Evolutionary conservation across 2,797 vertebrate genomes (phyloP).

Genomic region (Anomalospiza imberbis): DNA sequence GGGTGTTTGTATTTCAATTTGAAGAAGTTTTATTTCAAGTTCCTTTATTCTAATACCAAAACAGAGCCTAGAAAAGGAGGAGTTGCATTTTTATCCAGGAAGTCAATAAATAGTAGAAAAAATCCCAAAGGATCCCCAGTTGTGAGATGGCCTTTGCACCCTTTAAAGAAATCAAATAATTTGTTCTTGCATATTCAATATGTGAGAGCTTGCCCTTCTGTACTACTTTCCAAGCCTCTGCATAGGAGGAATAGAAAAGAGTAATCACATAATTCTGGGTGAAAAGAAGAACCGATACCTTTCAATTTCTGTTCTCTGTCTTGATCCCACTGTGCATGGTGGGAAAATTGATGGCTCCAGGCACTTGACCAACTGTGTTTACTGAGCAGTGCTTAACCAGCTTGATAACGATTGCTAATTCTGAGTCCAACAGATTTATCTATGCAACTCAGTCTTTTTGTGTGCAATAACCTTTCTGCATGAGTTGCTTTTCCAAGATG

Average conservation of each 20-base stretch:
- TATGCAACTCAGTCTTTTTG: not conserved
- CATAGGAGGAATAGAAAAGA: not conserved
- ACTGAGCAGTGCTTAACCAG: not conserved
- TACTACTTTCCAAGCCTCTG: not conserved
- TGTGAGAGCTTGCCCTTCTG: not conserved
- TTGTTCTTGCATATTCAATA: not conserved
- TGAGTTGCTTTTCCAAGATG: not conserved
- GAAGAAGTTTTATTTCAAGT: not conserved
- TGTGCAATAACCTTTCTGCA: slow-evolving; percentile 11
- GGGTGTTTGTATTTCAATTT: not conserved
- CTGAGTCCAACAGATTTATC: not conserved
- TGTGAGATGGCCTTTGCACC: not conserved
- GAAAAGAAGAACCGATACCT: not conserved
- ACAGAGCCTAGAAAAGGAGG: not conserved
- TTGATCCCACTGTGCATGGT: not conserved
- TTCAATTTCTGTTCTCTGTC: not conserved
- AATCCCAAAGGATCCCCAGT: not conserved
- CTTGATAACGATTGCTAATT: not conserved
- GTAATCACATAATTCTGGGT: not conserved
- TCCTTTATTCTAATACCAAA: not conserved
- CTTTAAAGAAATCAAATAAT: not conserved
- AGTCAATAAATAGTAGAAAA: not conserved
- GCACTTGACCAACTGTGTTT: not conserved
- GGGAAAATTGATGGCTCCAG: not conserved
- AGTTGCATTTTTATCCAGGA: not conserved